Percentiles rank a stretch among this genome's conserved stretches.
These are phyloP conservation scores for Drosophila hamatofila DNA, from an alignment of 2,888 invertebrate species.

Conservation along the genomic window DNA sequence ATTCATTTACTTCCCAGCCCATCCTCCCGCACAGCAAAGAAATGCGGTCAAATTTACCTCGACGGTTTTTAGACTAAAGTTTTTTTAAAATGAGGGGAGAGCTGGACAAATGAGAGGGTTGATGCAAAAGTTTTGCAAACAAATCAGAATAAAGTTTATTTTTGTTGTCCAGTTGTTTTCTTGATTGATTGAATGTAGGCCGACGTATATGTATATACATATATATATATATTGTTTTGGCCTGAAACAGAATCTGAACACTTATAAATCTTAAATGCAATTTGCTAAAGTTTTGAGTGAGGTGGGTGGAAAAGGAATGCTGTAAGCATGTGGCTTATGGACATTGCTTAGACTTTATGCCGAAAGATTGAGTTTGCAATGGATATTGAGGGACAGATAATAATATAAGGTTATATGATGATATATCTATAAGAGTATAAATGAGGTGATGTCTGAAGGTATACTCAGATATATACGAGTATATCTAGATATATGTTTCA, in stretches of 20 bases:
- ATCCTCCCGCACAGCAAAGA: slow-evolving; percentile 2
- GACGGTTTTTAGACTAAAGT: slow-evolving; percentile 13
- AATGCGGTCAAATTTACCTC: slow-evolving; percentile 24
- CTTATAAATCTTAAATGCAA: slow-evolving; percentile 74
- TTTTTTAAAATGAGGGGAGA: not conserved
- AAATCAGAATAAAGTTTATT: slow-evolving; percentile 33
- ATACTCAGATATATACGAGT: not conserved
- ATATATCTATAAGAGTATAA: not conserved
- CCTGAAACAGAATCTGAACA: not conserved
- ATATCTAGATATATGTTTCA: too few relatives aligned
- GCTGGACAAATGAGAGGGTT: slow-evolving; percentile 22
- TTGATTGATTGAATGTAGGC: slow-evolving; percentile 38
- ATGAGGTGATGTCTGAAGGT: not conserved
- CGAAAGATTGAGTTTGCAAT: too few relatives aligned
- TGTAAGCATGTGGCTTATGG: not conserved
- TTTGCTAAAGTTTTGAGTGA: slow-evolving; percentile 44
- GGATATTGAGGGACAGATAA: not conserved
- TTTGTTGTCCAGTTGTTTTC: slow-evolving; percentile 25
- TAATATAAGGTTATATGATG: not conserved
- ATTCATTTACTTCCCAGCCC: slow-evolving; percentile 34
- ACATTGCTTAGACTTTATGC: too few relatives aligned
- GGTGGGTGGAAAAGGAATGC: too few relatives aligned
- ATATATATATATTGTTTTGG: slow-evolving; percentile 10
- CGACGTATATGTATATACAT: slow-evolving; percentile 12
- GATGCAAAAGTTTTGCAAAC: slow-evolving; percentile 34